phyloP scores from a whole-genome alignment of 2,797 vertebrate species.

The Emydoidea blandingii region DNA sequence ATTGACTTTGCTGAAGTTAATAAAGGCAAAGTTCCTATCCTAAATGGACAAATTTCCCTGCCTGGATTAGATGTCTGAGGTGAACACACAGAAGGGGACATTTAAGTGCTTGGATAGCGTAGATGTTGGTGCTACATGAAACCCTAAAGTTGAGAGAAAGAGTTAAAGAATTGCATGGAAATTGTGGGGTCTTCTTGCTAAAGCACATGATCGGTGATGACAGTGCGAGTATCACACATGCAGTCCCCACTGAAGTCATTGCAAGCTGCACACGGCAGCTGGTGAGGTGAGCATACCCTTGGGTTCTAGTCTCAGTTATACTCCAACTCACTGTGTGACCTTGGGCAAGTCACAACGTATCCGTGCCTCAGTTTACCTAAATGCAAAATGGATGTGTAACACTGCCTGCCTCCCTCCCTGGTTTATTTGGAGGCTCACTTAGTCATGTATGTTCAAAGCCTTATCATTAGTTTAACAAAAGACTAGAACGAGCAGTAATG shows the following conservation, averaged over 20 bases:
- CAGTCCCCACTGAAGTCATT: neutral
- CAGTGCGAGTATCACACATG: neutral
- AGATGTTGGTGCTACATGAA: neutral
- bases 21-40: neutral
- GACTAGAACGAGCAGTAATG: slow-evolving; percentile 10
- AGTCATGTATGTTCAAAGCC: neutral
- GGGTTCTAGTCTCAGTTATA: neutral
- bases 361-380: neutral
- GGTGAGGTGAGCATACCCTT: neutral
- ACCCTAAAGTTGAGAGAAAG: neutral
- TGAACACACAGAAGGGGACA: neutral
- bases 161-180: neutral
- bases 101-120: neutral
- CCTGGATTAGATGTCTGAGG: neutral
- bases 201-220: neutral
- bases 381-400: neutral
- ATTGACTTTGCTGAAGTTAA: neutral
- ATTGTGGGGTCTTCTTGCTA: neutral
- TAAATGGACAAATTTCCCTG: neutral
- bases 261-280: neutral
- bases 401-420: neutral
- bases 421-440: slow-evolving; percentile 23
- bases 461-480: neutral
- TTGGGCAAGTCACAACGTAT: neutral
- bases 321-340: neutral